A percentile compares a stretch with the other conserved stretches of the same genome.
Conservation (phyloP, 2,888 invertebrate genomes). For the Spilosoma lubricipeda region DNA sequence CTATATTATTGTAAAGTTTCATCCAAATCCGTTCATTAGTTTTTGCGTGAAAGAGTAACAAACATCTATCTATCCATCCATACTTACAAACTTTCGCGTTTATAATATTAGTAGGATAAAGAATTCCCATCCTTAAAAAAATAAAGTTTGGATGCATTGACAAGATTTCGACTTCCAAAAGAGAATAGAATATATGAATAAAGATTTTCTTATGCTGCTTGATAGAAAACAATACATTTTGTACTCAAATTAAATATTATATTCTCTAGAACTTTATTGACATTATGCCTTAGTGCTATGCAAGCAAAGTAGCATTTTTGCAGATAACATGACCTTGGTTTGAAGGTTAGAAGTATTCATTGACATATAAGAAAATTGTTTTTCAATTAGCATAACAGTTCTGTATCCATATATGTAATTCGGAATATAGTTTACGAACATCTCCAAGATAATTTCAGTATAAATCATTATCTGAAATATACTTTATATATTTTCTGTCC, state of each 20-base stretch:
- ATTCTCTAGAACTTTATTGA: neutral
- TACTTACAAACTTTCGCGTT: too few species aligned
- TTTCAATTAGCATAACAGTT: neutral
- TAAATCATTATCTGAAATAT: too few species aligned
- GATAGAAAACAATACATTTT: neutral
- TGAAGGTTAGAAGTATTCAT: constrained; percentile 39
- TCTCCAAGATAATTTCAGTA: too few species aligned
- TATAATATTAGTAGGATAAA: too few species aligned
- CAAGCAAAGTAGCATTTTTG: constrained; percentile 19
- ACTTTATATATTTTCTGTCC: too few species aligned
- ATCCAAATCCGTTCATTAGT: too few species aligned
- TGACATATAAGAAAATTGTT: neutral
- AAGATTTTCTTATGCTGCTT: neutral
- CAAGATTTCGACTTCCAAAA: neutral
- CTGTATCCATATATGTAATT: neutral
- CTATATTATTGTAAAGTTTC: too few species aligned
- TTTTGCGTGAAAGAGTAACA: too few species aligned
- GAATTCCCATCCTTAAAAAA: too few species aligned
- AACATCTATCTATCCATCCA: too few species aligned
- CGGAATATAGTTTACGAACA: neutral
- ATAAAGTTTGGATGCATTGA: neutral
- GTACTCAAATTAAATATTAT: neutral
- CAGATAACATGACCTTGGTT: constrained; percentile 48
- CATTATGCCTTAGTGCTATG: constrained; percentile 15
- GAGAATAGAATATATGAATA: neutral